Evolutionary conservation across 2,113 vertebrate species (phyloP), one percentile per base, ranked within the genome.

Genomic region (Asarcornis scutulata): DNA sequence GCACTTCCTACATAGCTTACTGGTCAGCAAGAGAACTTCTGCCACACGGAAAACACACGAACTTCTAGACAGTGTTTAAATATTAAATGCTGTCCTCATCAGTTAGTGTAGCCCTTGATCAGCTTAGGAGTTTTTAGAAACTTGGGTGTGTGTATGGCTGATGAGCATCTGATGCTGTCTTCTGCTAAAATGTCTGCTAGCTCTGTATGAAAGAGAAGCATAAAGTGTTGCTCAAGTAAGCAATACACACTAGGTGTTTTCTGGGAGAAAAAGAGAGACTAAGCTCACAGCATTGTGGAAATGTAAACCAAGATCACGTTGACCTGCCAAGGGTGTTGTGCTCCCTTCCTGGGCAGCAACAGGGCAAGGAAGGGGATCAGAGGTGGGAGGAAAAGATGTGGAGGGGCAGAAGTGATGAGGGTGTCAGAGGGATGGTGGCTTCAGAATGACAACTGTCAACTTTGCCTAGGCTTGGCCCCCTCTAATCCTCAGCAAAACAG

Each of bases 331-430:
- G 25, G 22, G 2, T 42, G 13, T 15, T 23, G 26, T 11, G 17
- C 11, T 83, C 14, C 31, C 40, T 77, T 36, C 50, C 32, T 34
- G 26, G 25, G 73, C 34, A 73, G 53, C 53, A 42, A 27, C 2
- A 2, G 22, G 31, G 7, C 25, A 68, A 32, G 1, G 14, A 44
- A 82, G 14, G 15, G 59, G 32, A 50, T 10, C 5, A 38, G 80
- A 73, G 29, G 17, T 32, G 34, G 23, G 11, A 75, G 40, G 21
- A 82, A 67, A 32, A 44, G 25, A 73, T 29, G 13, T 25, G 18
- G 2, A 59, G 0, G 0, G 3, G 55, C 0, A 7, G 20, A 88
- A 64, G 17, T 13, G 38, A 13, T 29, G 36, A 25, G 8, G 1
- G 1, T 14, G 27, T 5, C 52, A 75, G 26, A 68, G 17, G 46